Evolutionary conservation across 1,140 invertebrate genomes (phyloP), one percentile per base, ranked within the genome.

Genomic region (Lucilia sericata): DNA sequence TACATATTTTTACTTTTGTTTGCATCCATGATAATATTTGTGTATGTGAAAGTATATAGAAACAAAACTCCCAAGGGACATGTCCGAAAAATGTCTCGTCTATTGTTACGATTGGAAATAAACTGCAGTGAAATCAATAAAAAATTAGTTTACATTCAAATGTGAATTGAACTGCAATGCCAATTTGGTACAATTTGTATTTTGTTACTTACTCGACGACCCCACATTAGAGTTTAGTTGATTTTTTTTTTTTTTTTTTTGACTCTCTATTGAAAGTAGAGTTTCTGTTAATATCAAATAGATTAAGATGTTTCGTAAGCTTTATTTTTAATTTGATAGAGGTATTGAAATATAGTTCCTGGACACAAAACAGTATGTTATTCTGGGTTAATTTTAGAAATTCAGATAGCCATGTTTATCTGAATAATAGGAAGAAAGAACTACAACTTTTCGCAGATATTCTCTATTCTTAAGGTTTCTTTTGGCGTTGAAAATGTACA

Each of bases 91-190:
- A 76, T 76, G 74, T 76, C 74, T 34, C 74, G 74, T 76, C 74
- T 76, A 76, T 76, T 76, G 74, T 76, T 76, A 76, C 74, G 34
- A 76, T 76, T 76, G 74, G 74, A 76, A 76, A 76, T 76, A 76
- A 76, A 76, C 74, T 76, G 74, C 74, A 76, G 74, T 76, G 74
- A 76, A 76, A 76, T 76, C 74, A 76, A 76, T 76, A 76, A 76
- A 76, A 76, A 76, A 42, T 76, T 76, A 76, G 74, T 76, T 76
- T 76, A 76, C 74, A 76, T 76, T 76, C 74, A 76, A 76, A 76
- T 76, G 74, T 19, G 74, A 76, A 76, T 76, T 42, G 74, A 76
- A 76, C 74, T 76, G 74, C 74, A 76, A 76, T 76, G 74, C 74
- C 74, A 76, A 76, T 76, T 76, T 76, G 14, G 30, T 76, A 76